Base-by-base conservation (phyloP, 2,113 vertebrate species). In the Emydocephalus ijimae region DNA sequence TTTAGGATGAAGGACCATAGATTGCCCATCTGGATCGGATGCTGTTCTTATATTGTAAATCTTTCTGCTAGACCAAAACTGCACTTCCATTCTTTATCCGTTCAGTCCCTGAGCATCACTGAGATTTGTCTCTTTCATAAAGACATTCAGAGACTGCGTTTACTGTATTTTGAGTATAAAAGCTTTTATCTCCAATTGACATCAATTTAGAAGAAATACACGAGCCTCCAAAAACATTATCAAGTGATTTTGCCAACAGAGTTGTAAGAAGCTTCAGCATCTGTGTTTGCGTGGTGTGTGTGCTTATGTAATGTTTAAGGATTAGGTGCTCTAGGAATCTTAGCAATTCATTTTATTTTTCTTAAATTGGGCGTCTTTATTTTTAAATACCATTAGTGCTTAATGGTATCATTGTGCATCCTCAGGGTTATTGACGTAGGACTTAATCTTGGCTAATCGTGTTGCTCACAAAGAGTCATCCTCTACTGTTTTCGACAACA, bases 111-210 rank as follows among this genome's bases (percentile, higher is more conserved):
- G 8, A 5, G 26, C 39, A 23, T 48, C 92, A 45, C 86, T 90
- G 92, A 92, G 88, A 92, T 86, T 34, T 54, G 43, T 54, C 74
- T 90, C n/a, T 56, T 85, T 64, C 26, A 39, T 45, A 90, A 90
- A 90, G 45, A 90, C 90, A 90, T 86, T 61, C 74, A 34, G 29
- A 48, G 55, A 52, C 50, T 64, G 43, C 2, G 29, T 59, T 59
- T 29, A 59, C 24, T 48, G 90, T 81, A 56, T 56, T 90, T 85
- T 86, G 21, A 45, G 92, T 54, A 64, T 43, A 92, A 92, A 89
- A 64, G 74, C 92, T 92, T 92, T 92, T 92, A 86, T 87, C 74
- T 3, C 45, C 85, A 14, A 15, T 39, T 92, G 92, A 92, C 92
- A 81, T 92, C 92, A 92, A 90, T 92, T 59, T 24, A 29, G 81